Evolutionary conservation across 2,113 vertebrate genomes (phyloP).

Genomic region (Oncorhynchus clarkii): DNA sequence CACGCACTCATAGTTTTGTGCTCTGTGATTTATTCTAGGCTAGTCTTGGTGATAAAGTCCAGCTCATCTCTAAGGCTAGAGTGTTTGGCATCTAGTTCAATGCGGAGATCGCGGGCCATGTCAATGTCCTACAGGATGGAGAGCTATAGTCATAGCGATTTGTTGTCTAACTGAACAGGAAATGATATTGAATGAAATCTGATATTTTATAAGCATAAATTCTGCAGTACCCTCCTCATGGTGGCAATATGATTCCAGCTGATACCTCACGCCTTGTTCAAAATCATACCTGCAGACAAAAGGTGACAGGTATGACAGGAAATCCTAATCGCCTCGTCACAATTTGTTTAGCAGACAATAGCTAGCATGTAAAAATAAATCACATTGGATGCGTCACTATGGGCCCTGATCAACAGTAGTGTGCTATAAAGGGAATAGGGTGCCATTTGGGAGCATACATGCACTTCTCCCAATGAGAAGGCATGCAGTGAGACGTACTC

Average conservation of each 20-base stretch:
- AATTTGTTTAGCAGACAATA: not conserved
- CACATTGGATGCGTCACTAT: too few species aligned
- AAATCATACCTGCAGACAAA: conserved; percentile 57
- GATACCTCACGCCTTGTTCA: conserved; percentile 66
- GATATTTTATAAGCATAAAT: not conserved
- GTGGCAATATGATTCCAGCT: conserved; percentile 59
- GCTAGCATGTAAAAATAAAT: too few species aligned
- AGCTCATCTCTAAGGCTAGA: conserved; percentile 57
- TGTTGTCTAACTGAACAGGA: not conserved
- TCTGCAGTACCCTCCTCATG: conserved; percentile 58
- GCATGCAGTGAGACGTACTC: conserved; percentile 48
- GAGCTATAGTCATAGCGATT: not conserved
- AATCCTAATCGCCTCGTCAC: not conserved
- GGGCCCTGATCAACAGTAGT: too few species aligned
- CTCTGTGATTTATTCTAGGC: not conserved
- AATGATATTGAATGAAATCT: not conserved
- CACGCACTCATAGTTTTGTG: not conserved
- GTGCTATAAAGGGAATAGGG: too few species aligned
- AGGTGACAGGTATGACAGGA: not conserved
- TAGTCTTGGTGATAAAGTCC: conserved; percentile 56
- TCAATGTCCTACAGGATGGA: conserved; percentile 57
- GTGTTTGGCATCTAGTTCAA: conserved; percentile 59
- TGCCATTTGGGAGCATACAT: too few species aligned
- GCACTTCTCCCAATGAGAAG: too few species aligned
- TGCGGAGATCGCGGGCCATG: conserved; percentile 50